Conservation (phyloP, 2,113 vertebrate species). For the Ia io region DNA sequence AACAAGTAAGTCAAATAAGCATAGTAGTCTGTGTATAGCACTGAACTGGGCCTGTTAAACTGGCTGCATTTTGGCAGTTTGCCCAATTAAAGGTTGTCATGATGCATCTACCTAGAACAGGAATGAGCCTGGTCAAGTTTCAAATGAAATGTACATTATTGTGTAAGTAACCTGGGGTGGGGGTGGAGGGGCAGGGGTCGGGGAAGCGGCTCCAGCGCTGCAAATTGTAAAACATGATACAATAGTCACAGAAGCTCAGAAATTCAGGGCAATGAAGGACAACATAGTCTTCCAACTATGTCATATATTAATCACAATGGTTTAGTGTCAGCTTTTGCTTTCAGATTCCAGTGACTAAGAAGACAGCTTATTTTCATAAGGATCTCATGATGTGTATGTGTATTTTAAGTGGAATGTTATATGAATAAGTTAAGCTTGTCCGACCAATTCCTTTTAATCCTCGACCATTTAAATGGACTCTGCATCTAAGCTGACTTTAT, state of each 20-base stretch:
- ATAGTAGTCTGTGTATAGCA: background rate
- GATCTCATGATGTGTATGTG: conserved; percentile 63
- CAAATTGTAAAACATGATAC: background rate
- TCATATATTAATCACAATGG: conserved; percentile 64
- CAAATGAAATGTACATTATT: background rate
- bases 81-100: conserved; percentile 52
- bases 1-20: conserved; percentile 42
- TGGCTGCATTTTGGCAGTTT: conserved; percentile 16
- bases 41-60: background rate
- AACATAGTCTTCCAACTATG: background rate
- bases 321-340: conserved; percentile 62
- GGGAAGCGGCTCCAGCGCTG: background rate
- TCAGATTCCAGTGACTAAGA: conserved; percentile 50
- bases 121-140: conserved; percentile 47
- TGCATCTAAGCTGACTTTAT: conserved; percentile 70
- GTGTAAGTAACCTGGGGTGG: conserved; percentile 6
- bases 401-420: conserved; percentile 61
- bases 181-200: fast-evolving
- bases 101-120: conserved; percentile 22
- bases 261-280: background rate
- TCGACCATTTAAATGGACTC: conserved; percentile 71
- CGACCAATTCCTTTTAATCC: conserved; percentile 68
- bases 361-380: conserved; percentile 72
- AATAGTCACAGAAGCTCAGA: conserved; percentile 52
- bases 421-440: conserved; percentile 70